Evolutionary conservation across 2,888 invertebrate genomes (phyloP), one percentile per base, ranked within the genome.

Genomic region (Sphaerolaimus hirsutus): DNA sequence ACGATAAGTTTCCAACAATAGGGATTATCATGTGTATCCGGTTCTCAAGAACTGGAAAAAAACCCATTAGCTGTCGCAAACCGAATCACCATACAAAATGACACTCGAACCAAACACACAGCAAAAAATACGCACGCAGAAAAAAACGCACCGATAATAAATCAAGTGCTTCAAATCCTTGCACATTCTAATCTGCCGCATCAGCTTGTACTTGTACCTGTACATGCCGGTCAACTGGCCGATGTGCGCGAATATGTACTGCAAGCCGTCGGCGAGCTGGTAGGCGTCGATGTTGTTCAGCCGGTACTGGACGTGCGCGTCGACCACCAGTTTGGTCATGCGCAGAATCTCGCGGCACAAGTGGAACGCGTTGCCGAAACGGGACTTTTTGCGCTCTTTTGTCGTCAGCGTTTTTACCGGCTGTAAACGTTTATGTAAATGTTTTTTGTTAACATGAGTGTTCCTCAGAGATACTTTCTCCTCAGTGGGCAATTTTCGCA

Each of bases 191-290:
- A 60, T 60, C 56, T 97, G 60, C 47, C 60, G 50, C 60, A 60
- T 60, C 42, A 60, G 48, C 49, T 61, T 61, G 55, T 61, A 61
- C 55, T 70, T 70, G 72, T 93, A 93, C 26, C 97, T 75, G 71
- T 97, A 97, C 97, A 97, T 97, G 64, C 97, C 97, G 0, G 97
- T 99, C 49, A 99, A 71, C 65, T 99, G 97, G 1, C 97, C 97
- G 10, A 99, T 93, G 62, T 99, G 97, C 1, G 97, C 87, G 66
- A 99, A 99, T 51, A 97, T 86, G 66, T 99, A 99, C 67, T 99
- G 97, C 36, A 99, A 69, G 12, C 97, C 97, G 65, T 99, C 97
- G 5, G 97, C 78, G 55, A 97, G 70, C 72, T 69, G 71, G 68
- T 93, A 99, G 1, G 97, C 97, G 66, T 99, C 97, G 10, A 99